phyloP scores from a whole-genome alignment of 2,113 vertebrate species.

The Lipophrys pholis region DNA sequence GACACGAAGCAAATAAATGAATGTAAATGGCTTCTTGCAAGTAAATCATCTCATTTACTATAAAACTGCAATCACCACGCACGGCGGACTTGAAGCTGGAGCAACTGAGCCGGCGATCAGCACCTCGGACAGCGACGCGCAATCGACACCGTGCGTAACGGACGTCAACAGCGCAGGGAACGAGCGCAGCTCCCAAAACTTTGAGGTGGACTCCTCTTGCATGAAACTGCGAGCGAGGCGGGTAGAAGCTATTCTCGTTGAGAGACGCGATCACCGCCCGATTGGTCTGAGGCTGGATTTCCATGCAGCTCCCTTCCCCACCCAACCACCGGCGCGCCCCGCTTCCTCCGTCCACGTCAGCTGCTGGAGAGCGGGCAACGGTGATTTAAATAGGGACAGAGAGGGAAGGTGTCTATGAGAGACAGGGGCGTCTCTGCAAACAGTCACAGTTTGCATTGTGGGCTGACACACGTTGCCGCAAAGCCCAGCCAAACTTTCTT shows the following conservation, averaged over 20 bases:
- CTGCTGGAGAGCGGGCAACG: conserved; percentile 14
- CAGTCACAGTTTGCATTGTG: conserved; percentile 20
- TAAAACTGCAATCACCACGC: background rate
- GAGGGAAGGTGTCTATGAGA: conserved; percentile 54
- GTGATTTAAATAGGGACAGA: conserved; percentile 63
- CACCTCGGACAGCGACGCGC: conserved; percentile 53
- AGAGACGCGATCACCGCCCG: conserved; percentile 5
- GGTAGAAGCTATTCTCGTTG: no score
- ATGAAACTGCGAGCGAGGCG: no score
- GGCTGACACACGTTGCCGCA: conserved; percentile 77
- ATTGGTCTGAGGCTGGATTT: conserved; percentile 28
- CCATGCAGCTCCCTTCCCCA: background rate
- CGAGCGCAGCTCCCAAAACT: background rate
- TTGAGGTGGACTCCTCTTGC: conserved; percentile 4
- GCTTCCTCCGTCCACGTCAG: conserved; percentile 11
- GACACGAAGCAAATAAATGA: background rate
- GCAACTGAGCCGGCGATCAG: conserved; percentile 31
- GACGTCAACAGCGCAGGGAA: background rate
- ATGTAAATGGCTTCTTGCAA: background rate
- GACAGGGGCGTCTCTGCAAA: conserved; percentile 26
- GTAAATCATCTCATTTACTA: background rate
- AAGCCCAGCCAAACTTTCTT: conserved; percentile 66
- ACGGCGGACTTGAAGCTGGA: background rate
- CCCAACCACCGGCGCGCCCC: background rate
- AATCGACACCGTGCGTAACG: background rate